These are phyloP conservation scores for Coranthus polyacanthus DNA, from an alignment of 2,797 vertebrate species.

Conservation along the genomic window DNA sequence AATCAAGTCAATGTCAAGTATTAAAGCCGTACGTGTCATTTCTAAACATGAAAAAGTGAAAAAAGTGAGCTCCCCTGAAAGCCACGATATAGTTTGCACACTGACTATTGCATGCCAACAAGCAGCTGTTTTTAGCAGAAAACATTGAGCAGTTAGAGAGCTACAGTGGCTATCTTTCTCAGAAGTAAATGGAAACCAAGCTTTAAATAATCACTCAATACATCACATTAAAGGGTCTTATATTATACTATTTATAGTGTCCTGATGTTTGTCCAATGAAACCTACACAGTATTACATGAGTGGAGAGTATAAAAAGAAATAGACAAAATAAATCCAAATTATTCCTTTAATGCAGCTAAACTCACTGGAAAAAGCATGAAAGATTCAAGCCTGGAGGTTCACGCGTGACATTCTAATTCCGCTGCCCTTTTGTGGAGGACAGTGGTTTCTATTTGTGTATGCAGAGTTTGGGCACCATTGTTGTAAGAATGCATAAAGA, in stretches of 20 bases:
- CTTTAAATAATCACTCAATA: no score
- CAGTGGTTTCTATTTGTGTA: slow-evolving; percentile 42
- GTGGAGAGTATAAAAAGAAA: slow-evolving; percentile 21
- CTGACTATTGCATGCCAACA: no score
- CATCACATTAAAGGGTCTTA: no score
- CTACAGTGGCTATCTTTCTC: no score
- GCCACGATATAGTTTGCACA: no score
- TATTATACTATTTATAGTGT: background rate
- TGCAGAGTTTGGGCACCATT: slow-evolving; percentile 37
- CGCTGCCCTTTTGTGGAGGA: slow-evolving; percentile 38
- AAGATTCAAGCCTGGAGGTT: slow-evolving; percentile 42
- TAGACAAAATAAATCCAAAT: slow-evolving; percentile 39
- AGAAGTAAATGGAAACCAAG: no score
- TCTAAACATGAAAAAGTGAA: no score
- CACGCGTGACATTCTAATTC: slow-evolving; percentile 25
- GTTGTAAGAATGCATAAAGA: slow-evolving; percentile 54
- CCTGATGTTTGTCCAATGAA: slow-evolving; percentile 19
- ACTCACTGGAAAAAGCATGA: slow-evolving; percentile 61
- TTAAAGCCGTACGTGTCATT: no score
- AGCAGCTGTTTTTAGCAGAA: no score
- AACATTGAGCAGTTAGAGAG: no score
- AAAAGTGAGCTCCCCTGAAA: no score
- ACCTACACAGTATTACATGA: slow-evolving; percentile 9
- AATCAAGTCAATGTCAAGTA: no score
- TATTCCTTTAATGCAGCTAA: slow-evolving; percentile 57